phyloP scores from a whole-genome alignment of 2,888 invertebrate genomes.

The Lamproptera curius region DNA sequence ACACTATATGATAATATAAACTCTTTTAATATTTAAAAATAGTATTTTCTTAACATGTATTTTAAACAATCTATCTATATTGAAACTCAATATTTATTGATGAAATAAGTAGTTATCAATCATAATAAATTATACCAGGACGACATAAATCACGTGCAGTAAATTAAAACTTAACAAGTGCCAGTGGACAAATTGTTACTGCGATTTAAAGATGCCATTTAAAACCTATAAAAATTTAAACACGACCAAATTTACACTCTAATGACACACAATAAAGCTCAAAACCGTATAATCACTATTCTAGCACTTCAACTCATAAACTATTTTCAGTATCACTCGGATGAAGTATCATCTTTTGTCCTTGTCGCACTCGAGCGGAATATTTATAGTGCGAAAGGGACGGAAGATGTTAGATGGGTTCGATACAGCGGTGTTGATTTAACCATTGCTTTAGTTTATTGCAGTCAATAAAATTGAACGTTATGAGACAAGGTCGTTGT shows the following conservation, averaged over 20 bases:
- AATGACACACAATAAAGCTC: slow-evolving; percentile 33
- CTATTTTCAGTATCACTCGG: slow-evolving; percentile 71
- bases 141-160: no score
- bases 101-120: no score
- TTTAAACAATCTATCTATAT: no score
- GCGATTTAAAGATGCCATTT: slow-evolving; percentile 76
- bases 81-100: no score
- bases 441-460: slow-evolving; percentile 77
- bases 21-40: no score
- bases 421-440: slow-evolving; percentile 74
- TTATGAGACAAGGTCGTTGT: slow-evolving; percentile 76
- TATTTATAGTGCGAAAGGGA: slow-evolving; percentile 37
- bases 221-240: slow-evolving; percentile 66
- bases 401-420: slow-evolving; percentile 69
- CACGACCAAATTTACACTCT: slow-evolving; percentile 33
- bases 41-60: no score
- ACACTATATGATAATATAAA: no score
- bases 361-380: slow-evolving; percentile 32
- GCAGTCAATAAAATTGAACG: slow-evolving; percentile 77
- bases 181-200: slow-evolving; percentile 77
- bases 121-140: no score
- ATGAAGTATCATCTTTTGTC: slow-evolving; percentile 51
- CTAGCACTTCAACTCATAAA: slow-evolving; percentile 70
- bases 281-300: slow-evolving; percentile 27
- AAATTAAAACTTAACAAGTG: slow-evolving; percentile 50